Percentiles rank a stretch among this genome's conserved stretches.
phyloP scores from a whole-genome alignment of 2,113 vertebrate species.

The Gila orcuttii region DNA sequence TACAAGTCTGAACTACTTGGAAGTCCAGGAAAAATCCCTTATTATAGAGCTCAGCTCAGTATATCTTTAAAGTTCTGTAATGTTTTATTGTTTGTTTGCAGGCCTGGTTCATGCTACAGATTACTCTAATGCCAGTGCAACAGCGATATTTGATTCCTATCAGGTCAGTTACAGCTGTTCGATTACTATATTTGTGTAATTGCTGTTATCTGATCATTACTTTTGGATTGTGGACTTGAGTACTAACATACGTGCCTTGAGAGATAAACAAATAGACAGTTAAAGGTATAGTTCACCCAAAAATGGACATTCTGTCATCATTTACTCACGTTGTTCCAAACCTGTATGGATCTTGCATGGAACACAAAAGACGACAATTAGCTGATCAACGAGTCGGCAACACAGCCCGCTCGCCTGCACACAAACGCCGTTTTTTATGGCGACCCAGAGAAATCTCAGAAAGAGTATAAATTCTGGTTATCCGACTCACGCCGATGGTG shows the following conservation, averaged over 20 bases:
- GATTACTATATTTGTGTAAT: neutral
- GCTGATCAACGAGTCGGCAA: no score
- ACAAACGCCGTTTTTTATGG: no score
- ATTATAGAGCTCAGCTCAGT: neutral
- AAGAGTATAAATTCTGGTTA: no score
- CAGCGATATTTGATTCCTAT: constrained; percentile 90
- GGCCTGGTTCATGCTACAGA: constrained; percentile 90
- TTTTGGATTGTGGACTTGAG: neutral
- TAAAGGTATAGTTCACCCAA: neutral
- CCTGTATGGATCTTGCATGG: neutral
- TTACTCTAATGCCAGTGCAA: constrained; percentile 93
- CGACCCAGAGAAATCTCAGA: no score
- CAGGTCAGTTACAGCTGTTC: constrained; percentile 72
- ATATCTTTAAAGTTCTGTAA: neutral
- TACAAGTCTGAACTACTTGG: neutral
- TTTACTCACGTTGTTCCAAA: neutral
- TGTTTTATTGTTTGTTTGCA: constrained; percentile 64
- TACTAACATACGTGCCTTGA: neutral
- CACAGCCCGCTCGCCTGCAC: no score
- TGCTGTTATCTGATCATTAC: constrained; percentile 1
- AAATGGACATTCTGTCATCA: neutral
- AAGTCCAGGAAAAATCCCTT: neutral
- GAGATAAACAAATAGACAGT: neutral
- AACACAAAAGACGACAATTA: neutral
- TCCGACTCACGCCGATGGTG: no score